phyloP scores from a whole-genome alignment of 2,888 invertebrate species.

The Lasioglossum figueresi region DNA sequence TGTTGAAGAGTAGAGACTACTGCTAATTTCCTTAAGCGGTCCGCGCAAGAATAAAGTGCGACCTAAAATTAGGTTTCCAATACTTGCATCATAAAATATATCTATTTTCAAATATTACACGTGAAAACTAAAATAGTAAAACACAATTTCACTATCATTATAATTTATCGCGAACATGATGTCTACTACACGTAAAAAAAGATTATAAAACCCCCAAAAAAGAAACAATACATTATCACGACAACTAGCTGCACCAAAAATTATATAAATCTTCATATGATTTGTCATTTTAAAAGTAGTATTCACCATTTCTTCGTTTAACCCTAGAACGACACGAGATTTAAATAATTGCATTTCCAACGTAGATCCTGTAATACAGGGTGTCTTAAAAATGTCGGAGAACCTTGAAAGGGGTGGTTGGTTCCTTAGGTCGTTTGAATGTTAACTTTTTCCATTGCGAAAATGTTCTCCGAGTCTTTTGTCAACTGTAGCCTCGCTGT shows the following conservation, averaged over 20 bases:
- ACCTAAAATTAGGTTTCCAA: constrained; percentile 43
- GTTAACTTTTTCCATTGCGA: no score
- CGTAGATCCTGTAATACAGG: not conserved
- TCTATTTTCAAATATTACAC: constrained; percentile 31
- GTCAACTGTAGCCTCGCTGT: no score
- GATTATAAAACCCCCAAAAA: not conserved
- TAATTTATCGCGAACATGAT: constrained; percentile 1
- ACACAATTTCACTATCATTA: constrained; percentile 6
- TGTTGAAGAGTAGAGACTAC: constrained; percentile 77
- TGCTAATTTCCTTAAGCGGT: constrained; percentile 63
- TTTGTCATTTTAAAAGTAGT: not conserved
- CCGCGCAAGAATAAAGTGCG: constrained; percentile 64
- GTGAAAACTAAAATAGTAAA: constrained; percentile 18
- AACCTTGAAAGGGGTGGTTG: no score
- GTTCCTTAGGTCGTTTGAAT: no score
- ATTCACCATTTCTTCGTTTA: not conserved
- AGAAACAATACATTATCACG: constrained; percentile 1
- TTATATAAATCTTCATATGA: constrained; percentile 17
- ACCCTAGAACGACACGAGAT: not conserved
- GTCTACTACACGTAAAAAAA: constrained; percentile 7
- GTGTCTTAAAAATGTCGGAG: no score
- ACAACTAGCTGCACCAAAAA: constrained; percentile 19
- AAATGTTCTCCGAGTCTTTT: no score
- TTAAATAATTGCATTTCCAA: not conserved
- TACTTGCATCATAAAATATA: constrained; percentile 31